Evolutionary conservation across 1,140 invertebrate species (phyloP), one percentile per base, ranked within the genome.

Genomic region (Leucophenga varia): DNA sequence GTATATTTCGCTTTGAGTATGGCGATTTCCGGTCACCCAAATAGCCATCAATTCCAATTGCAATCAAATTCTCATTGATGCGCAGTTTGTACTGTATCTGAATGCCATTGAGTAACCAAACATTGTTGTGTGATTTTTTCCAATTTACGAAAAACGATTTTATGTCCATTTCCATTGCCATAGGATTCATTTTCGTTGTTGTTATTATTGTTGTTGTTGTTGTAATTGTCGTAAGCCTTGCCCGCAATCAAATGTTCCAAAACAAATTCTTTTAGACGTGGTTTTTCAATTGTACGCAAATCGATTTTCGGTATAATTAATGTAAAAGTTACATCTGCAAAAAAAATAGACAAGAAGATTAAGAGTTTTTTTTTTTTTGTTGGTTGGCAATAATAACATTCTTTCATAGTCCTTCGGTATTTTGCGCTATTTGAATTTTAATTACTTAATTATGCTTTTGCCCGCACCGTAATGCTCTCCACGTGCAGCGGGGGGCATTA

Each of bases 251-350:
- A 76, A 61, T 84, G 81, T 44, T 82, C 80, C 49, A 81, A 57
- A 39, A 83, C 71, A 40, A 83, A 72, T 49, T 78, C 78, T 55
- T 80, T 81, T 3, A 83, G 58, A 13, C 65, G 74, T 18, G 79
- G 76, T 28, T 76, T 72, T 39, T 78, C 75, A 45, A 78, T 76
- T 14, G 61, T 76, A 12, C 76, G 78, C 40, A 78, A 74, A 70
- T 83, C 70, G 46, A 75, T 82, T 59, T 76, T 72, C 10, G 81
- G 81, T 41, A 81, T 79, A 52, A 83, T 75, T 52, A 83, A 78
- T 51, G 82, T 83, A 52, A 79, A 83, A 3, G 80, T 78, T 43
- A 79, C 75, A 61, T 81, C 82, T 83, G 76, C 5, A 76, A 76
- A 52, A 12, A 31, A 25, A 2, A 51, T n/a, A 37, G 42, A 46